Conservation (phyloP, 2,113 vertebrate genomes). For the Campylomormyrus tamandua region DNA sequence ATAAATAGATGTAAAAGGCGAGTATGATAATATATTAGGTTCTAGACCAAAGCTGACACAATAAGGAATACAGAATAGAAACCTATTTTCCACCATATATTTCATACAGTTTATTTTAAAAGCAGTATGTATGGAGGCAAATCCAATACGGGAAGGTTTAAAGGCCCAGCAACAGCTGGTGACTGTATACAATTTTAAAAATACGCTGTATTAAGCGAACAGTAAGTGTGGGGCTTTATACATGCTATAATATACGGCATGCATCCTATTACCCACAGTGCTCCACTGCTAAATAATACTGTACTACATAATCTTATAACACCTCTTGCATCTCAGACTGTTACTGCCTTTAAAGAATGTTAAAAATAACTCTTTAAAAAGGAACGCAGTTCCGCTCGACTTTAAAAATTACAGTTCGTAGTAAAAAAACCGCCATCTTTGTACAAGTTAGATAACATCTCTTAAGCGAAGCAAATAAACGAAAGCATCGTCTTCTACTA, state of each 20-base stretch:
- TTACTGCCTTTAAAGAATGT: background rate
- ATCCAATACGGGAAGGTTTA: background rate
- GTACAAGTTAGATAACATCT: background rate
- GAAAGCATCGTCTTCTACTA: background rate
- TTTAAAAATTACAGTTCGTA: background rate
- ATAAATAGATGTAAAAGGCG: background rate
- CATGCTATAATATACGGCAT: background rate
- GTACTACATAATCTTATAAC: background rate
- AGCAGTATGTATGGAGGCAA: background rate
- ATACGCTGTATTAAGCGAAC: background rate
- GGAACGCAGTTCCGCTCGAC: background rate
- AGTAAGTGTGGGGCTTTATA: background rate
- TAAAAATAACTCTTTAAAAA: background rate
- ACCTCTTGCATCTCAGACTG: background rate
- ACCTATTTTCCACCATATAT: background rate
- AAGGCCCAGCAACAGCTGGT: background rate
- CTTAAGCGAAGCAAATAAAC: background rate
- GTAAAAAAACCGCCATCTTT: background rate
- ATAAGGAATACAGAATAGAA: background rate
- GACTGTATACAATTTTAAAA: background rate
- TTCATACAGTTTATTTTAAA: background rate
- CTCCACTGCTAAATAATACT: background rate
- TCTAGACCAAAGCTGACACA: background rate
- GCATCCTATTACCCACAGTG: background rate
- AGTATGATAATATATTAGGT: background rate